These are phyloP conservation scores for Apostichopus parvimensis DNA, from an alignment of 35 echinoderm and acorn worm genomes.

Conservation along the genomic window DNA sequence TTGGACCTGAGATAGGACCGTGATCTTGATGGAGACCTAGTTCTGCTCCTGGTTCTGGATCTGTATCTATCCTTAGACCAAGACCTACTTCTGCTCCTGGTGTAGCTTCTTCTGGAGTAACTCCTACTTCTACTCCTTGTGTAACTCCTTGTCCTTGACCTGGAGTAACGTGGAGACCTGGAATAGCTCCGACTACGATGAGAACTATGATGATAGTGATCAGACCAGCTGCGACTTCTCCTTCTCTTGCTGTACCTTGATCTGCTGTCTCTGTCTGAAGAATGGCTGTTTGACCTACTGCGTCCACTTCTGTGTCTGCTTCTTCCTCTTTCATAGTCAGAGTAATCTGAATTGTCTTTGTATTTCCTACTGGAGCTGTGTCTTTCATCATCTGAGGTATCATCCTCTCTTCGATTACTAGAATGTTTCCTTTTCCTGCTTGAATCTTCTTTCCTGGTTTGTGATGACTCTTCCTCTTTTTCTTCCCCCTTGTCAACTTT, in stretches of 20 bases:
- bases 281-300: constrained; percentile 53
- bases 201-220: constrained; percentile 56
- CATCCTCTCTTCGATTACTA: constrained; percentile 49
- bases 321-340: constrained; percentile 71
- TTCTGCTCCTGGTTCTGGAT: constrained; percentile 56
- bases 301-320: constrained; percentile 57
- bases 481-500: constrained; percentile 2
- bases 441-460: constrained; percentile 51
- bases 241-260: constrained; percentile 64
- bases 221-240: constrained; percentile 70
- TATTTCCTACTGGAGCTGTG: constrained; percentile 65
- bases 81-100: constrained; percentile 55
- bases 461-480: constrained; percentile 53
- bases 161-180: constrained; percentile 53
- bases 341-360: constrained; percentile 83
- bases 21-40: constrained; percentile 41
- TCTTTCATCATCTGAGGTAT: constrained; percentile 68
- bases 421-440: constrained; percentile 18
- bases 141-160: constrained; percentile 69
- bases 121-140: constrained; percentile 61
- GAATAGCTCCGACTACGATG: constrained; percentile 55
- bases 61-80: constrained; percentile 79
- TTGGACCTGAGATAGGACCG: constrained; percentile 51
- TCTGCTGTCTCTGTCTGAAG: constrained; percentile 66
- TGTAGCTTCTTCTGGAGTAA: constrained; percentile 73